Percentiles rank a stretch among this genome's conserved stretches.
These are phyloP conservation scores for Oreochromis niloticus DNA, from an alignment of 2,113 vertebrate species.

Conservation along the genomic window DNA sequence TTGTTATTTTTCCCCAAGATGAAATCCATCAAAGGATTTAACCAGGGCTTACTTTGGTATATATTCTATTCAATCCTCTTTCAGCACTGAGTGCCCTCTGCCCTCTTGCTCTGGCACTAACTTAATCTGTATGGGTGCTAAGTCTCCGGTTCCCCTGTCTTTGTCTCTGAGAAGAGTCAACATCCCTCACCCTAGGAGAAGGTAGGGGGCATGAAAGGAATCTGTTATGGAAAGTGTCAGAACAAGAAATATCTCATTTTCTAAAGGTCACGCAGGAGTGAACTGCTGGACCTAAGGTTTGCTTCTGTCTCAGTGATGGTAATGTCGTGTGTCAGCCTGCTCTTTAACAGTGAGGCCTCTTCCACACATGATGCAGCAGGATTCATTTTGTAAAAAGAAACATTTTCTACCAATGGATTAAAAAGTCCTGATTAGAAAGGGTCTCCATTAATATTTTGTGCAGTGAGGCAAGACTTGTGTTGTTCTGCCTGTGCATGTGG, in stretches of 20 bases:
- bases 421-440: slow-evolving; percentile 5
- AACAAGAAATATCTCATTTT: slow-evolving; percentile 7
- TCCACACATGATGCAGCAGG: neutral
- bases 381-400: neutral
- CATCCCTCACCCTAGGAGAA: neutral
- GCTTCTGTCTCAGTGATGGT: neutral
- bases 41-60: slow-evolving; percentile 28
- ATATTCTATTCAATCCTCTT: slow-evolving; percentile 58
- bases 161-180: neutral
- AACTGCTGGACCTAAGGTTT: neutral
- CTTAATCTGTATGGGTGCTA: slow-evolving; percentile 42
- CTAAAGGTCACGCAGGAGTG: slow-evolving; percentile 26
- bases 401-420: slow-evolving; percentile 11
- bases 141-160: slow-evolving; percentile 2
- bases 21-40: slow-evolving; percentile 59
- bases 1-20: slow-evolving; percentile 52
- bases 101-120: slow-evolving; percentile 11
- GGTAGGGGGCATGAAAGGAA: neutral
- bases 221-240: slow-evolving; percentile 4
- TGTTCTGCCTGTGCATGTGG: slow-evolving; percentile 39
- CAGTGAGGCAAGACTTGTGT: slow-evolving; percentile 13
- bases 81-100: slow-evolving; percentile 23
- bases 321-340: slow-evolving; percentile 9
- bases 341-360: slow-evolving; percentile 16
- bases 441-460: slow-evolving; percentile 30